Conservation (phyloP, 2,888 invertebrate genomes). For the Nebria brevicollis region DNA sequence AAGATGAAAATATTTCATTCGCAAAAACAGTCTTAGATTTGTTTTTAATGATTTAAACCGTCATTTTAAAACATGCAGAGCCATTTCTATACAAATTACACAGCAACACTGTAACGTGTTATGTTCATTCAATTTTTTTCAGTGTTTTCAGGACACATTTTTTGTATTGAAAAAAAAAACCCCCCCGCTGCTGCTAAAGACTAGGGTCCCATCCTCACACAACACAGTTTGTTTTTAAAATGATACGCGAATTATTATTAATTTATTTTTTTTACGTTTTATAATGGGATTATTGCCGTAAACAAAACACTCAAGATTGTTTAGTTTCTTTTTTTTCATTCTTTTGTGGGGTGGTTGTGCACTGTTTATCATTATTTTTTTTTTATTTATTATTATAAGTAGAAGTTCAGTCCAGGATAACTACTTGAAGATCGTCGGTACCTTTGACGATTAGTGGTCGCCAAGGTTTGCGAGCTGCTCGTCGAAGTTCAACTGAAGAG, state of each 20-base stretch:
- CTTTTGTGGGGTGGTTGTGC: conserved; percentile 52
- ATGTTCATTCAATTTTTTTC: background rate
- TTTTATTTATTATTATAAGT: conserved; percentile 3
- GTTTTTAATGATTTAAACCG: background rate
- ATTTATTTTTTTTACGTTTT: conserved; percentile 1
- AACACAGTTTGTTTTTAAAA: conserved; percentile 17
- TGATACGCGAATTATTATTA: conserved; percentile 5
- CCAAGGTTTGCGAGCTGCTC: conserved; percentile 89
- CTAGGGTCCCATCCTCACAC: conserved; percentile 35
- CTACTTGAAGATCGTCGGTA: conserved; percentile 73
- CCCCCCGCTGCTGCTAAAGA: conserved; percentile 13
- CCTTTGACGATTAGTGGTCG: conserved; percentile 67
- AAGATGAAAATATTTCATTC: background rate
- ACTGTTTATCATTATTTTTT: conserved; percentile 51
- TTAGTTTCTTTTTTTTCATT: conserved; percentile 4
- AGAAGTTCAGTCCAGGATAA: conserved; percentile 76
- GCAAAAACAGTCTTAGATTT: background rate
- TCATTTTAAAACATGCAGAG: background rate
- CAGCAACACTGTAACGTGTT: background rate
- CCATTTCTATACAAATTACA: background rate
- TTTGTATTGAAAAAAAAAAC: background rate
- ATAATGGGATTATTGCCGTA: conserved; percentile 44
- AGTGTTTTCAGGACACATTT: background rate
- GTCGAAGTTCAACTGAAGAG: conserved; percentile 79
- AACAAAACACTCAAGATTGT: conserved; percentile 39